Evolutionary conservation across 2,888 invertebrate genomes (phyloP).

Genomic region (Gibbula magus): DNA sequence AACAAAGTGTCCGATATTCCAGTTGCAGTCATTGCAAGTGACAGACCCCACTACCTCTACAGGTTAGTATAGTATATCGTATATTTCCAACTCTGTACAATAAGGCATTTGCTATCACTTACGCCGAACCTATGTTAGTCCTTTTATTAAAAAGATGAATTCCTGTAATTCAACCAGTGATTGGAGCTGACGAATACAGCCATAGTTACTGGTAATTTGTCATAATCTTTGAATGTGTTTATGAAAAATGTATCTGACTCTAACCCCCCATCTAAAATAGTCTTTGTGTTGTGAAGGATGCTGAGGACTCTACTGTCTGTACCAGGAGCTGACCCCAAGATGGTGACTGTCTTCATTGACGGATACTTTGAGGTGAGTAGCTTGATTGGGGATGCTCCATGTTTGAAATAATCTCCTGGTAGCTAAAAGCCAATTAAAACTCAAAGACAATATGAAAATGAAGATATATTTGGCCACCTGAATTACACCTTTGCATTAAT

Average conservation of each 20-base stretch:
- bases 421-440: not conserved
- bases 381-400: not conserved
- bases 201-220: too few relatives aligned
- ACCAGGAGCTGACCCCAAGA: constrained; percentile 77
- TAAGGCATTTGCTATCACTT: too few relatives aligned
- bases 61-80: too few relatives aligned
- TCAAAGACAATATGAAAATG: not conserved
- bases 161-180: too few relatives aligned
- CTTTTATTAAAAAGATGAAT: too few relatives aligned
- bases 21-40: constrained; percentile 79
- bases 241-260: too few relatives aligned
- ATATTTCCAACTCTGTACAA: too few relatives aligned
- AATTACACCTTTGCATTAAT: too few relatives aligned
- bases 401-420: not conserved
- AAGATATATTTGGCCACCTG: not conserved
- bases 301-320: constrained; percentile 77
- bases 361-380: constrained; percentile 78
- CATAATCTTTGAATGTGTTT: too few relatives aligned
- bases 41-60: constrained; percentile 80
- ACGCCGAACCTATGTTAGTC: too few relatives aligned
- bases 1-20: constrained; percentile 77
- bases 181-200: too few relatives aligned
- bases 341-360: constrained; percentile 80
- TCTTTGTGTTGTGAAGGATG: constrained; percentile 73
- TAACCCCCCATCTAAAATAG: too few relatives aligned